Evolutionary conservation across 2,888 invertebrate genomes (phyloP).

Genomic region (Drosophila meridionalis): DNA sequence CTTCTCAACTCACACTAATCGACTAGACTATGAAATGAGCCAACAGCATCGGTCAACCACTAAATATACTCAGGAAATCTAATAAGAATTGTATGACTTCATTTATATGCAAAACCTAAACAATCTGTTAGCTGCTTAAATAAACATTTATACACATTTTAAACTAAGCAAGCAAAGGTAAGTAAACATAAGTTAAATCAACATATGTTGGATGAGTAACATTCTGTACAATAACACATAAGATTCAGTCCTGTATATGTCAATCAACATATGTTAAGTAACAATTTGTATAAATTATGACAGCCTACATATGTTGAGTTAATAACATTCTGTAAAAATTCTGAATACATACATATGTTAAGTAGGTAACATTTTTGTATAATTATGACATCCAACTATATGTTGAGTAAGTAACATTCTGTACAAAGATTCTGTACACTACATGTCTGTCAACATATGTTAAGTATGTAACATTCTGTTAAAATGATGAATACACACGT

Average conservation of each 20-base stretch:
- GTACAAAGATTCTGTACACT: too few species aligned
- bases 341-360: not conserved
- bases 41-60: not conserved
- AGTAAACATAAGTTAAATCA: not conserved
- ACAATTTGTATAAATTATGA: too few species aligned
- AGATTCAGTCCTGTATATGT: too few species aligned
- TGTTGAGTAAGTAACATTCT: not conserved
- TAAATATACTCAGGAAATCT: not conserved
- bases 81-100: not conserved
- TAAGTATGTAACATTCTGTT: not conserved
- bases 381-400: not conserved
- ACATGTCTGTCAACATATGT: not conserved
- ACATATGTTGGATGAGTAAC: not conserved
- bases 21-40: not conserved
- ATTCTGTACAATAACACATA: not conserved
- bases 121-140: not conserved
- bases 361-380: not conserved
- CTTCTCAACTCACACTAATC: not conserved
- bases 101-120: not conserved
- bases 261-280: not conserved
- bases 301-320: too few species aligned
- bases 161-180: not conserved
- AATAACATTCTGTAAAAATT: too few species aligned
- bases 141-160: not conserved
- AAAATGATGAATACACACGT: too few species aligned